These are phyloP conservation scores for Alitta virens DNA, from an alignment of 2,888 invertebrate species.

Conservation along the genomic window DNA sequence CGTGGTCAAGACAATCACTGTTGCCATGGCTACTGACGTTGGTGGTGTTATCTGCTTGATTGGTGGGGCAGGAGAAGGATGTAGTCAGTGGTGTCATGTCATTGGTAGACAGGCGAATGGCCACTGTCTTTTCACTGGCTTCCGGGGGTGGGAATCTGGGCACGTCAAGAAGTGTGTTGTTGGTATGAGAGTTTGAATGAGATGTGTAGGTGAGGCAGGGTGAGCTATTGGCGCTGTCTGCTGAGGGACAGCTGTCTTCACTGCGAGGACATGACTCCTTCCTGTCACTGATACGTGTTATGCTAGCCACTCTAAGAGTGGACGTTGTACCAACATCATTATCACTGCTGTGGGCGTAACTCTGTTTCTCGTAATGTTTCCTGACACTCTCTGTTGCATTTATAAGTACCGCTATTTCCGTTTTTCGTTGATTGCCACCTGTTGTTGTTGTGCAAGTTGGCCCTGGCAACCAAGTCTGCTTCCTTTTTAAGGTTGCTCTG, in stretches of 20 bases:
- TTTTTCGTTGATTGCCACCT: neutral
- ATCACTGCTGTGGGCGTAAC: neutral
- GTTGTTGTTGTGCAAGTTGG: neutral
- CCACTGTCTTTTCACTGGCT: neutral
- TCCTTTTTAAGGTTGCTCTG: constrained; percentile 34
- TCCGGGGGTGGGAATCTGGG: neutral
- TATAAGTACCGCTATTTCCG: neutral
- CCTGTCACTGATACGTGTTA: no score
- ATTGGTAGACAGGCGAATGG: neutral
- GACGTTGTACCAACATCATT: no score
- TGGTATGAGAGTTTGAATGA: neutral
- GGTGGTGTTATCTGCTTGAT: neutral
- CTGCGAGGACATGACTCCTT: neutral
- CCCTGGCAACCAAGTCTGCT: constrained; percentile 31
- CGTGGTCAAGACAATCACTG: neutral
- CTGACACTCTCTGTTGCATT: neutral
- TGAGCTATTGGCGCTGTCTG: neutral
- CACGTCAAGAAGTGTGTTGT: neutral
- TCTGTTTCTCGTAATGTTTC: neutral
- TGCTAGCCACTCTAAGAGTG: no score
- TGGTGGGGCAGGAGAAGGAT: neutral
- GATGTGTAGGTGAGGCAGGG: neutral
- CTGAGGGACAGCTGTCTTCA: neutral
- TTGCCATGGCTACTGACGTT: neutral
- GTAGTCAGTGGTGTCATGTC: neutral